Conservation (phyloP, 2,797 vertebrate species). For the Geotrypetes seraphini region DNA sequence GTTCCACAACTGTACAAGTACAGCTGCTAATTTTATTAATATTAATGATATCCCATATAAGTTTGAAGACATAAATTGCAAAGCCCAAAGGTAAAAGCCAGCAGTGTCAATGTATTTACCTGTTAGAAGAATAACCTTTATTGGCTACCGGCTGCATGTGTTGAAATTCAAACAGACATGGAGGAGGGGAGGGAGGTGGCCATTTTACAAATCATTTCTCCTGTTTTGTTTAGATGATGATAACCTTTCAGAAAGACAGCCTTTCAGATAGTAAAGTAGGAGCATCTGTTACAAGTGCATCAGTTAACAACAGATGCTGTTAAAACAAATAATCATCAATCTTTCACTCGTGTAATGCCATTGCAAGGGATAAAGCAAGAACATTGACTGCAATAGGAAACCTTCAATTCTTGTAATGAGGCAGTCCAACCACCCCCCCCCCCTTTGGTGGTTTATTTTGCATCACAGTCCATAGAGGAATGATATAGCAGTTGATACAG, state of each 20-base stretch:
- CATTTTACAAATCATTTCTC: too few species aligned
- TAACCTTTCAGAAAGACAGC: too few species aligned
- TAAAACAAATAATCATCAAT: slow-evolving; percentile 40
- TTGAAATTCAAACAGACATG: slow-evolving; percentile 30
- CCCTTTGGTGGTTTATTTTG: too few species aligned
- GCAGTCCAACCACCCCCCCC: too few species aligned
- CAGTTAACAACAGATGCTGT: slow-evolving; percentile 39
- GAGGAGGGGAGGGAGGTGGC: too few species aligned
- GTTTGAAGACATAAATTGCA: slow-evolving; percentile 21
- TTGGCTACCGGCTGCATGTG: slow-evolving; percentile 18
- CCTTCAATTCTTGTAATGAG: too few species aligned
- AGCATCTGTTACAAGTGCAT: slow-evolving; percentile 37
- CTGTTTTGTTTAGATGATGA: too few species aligned
- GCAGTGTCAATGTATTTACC: slow-evolving; percentile 21
- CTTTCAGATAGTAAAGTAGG: too few species aligned
- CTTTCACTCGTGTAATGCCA: slow-evolving; percentile 24
- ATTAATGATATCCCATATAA: slow-evolving; percentile 30
- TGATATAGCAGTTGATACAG: not conserved
- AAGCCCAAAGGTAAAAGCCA: slow-evolving; percentile 14
- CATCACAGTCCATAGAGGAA: too few species aligned
- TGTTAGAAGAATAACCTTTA: slow-evolving; percentile 19
- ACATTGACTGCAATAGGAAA: too few species aligned
- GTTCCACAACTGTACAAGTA: slow-evolving; percentile 14
- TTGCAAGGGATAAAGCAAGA: slow-evolving; percentile 16
- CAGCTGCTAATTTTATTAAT: slow-evolving; percentile 18